These are phyloP conservation scores for Nycticryphes semicollaris DNA, from an alignment of 2,113 vertebrate genomes.

Conservation along the genomic window DNA sequence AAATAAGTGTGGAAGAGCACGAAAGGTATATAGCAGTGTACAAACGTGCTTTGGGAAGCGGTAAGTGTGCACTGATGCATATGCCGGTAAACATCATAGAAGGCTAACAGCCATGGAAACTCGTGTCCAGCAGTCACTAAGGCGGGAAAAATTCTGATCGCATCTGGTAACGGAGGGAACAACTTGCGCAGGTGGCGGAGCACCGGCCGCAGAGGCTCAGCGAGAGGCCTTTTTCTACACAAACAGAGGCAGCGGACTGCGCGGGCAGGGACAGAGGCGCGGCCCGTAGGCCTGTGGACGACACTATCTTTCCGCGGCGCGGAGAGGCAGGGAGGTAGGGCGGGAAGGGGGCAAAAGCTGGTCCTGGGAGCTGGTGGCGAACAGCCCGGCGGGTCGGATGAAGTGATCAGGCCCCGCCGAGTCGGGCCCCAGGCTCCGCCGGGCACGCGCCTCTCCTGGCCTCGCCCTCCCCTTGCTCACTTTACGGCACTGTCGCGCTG, in stretches of 20 bases:
- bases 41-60: not conserved
- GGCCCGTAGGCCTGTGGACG: accelerated
- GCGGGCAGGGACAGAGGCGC: accelerated
- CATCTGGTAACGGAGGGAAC: not conserved
- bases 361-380: accelerated
- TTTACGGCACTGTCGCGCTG: not conserved
- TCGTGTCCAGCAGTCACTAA: accelerated
- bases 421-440: accelerated
- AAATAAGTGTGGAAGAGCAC: accelerated
- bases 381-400: accelerated
- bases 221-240: accelerated
- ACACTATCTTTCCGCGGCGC: too few relatives aligned
- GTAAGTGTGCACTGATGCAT: accelerated
- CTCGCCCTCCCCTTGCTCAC: not conserved
- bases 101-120: accelerated
- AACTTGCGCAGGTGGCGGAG: accelerated
- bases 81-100: accelerated
- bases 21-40: accelerated
- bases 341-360: accelerated
- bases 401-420: accelerated
- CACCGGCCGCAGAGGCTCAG: accelerated
- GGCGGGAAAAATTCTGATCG: accelerated
- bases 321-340: accelerated
- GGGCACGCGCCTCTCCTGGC: accelerated
- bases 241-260: too few relatives aligned